Conservation (phyloP, 1,140 invertebrate genomes). For the Drosophila triauraria region DNA sequence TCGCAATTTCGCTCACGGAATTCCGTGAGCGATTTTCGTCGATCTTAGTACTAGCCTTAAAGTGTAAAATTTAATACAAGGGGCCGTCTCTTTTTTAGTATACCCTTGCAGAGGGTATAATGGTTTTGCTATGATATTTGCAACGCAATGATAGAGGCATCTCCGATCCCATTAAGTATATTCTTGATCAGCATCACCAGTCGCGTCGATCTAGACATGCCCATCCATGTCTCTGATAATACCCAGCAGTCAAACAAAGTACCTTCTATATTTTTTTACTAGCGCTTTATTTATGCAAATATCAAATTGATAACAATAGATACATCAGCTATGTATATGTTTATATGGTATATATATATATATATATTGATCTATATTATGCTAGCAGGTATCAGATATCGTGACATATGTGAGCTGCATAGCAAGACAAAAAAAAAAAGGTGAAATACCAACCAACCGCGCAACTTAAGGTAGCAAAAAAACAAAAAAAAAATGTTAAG, state of each 20-base stretch:
- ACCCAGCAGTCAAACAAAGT: background rate
- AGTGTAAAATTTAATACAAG: no score
- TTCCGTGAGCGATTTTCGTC: no score
- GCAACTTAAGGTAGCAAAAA: slow-evolving; percentile 64
- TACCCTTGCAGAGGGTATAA: no score
- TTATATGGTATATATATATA: slow-evolving; percentile 38
- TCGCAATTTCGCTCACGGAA: no score
- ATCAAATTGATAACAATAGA: slow-evolving; percentile 79
- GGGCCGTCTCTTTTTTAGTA: no score
- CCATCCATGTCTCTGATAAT: background rate
- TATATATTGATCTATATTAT: slow-evolving; percentile 32
- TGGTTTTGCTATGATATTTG: no score
- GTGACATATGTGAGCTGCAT: slow-evolving; percentile 36
- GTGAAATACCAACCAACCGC: slow-evolving; percentile 68
- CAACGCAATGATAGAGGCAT: no score
- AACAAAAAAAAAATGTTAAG: slow-evolving; percentile 40
- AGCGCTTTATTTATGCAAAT: slow-evolving; percentile 79
- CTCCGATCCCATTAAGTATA: no score
- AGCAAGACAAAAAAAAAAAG: slow-evolving; percentile 24
- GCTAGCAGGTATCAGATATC: slow-evolving; percentile 62
- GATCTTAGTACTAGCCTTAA: no score
- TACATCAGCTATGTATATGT: slow-evolving; percentile 67
- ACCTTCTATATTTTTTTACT: slow-evolving; percentile 45
- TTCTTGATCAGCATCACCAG: no score
- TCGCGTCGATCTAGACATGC: no score